Base-by-base conservation (phyloP, 2,113 vertebrate genomes). In the Xenotilapia caudafasciata region DNA sequence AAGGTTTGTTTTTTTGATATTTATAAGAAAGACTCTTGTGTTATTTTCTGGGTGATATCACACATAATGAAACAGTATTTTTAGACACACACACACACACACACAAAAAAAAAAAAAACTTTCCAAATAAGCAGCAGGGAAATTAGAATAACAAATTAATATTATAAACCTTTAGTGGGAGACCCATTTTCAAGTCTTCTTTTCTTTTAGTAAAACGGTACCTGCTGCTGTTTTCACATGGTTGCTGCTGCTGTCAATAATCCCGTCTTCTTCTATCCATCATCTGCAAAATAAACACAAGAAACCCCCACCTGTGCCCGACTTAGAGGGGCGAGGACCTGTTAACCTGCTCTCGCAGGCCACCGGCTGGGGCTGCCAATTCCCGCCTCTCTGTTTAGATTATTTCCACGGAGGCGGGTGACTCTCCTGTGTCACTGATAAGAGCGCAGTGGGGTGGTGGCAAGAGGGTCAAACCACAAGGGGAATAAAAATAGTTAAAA, bases 401-500 rank as follows among this genome's bases (percentile, higher is more conserved):
- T 94, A 95, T 95, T 96, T 95, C 92, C 82, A 70, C 21, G 51
- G 81, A 89, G 89, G 82, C 92, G 90, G 91, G 91, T 79, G 93
- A 92, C 92, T 94, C 92, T 93, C 88, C 86, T 58, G 92, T 92
- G 92, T 92, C 92, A 86, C 92, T 93, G 94, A 96, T 96, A 96
- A 96, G 95, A 89, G 86, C 83, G 87, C 92, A 75, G 90, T 86
- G 86, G 92, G 92, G 91, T 87, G 91, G 92, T 92, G 91, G 90
- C 92, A 93, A 92, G 86, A 93, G 94, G 96, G 96, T 96, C 94
- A 96, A 95, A 90, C 93, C 92, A 88, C 93, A 92, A 89, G 87
- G 90, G 88, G 92, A 90, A 94, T 91, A 90, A 92, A 91, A 94
- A 93, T 81, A 82, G 40, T 9, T 33, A 0, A 0, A 54, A 62